Conservation (phyloP, 2,888 invertebrate genomes). For the Drosophila monieri region DNA sequence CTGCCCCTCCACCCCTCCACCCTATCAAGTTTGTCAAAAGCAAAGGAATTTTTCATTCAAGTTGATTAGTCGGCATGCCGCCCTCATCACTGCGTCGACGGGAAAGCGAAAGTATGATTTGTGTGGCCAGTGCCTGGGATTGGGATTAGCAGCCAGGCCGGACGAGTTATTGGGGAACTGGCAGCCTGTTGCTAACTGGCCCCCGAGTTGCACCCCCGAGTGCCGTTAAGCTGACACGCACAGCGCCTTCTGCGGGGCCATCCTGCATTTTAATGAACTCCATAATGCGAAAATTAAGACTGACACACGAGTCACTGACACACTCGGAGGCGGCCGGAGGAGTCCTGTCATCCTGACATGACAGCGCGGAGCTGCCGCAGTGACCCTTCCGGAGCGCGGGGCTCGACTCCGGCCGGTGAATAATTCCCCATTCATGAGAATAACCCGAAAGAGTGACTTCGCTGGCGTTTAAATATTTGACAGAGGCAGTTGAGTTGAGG, state of each 20-base stretch:
- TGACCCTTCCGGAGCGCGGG: too few species aligned
- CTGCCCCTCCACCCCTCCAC: not conserved
- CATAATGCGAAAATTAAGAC: slow-evolving; percentile 77
- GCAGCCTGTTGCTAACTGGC: slow-evolving; percentile 24
- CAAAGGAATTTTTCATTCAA: slow-evolving; percentile 35
- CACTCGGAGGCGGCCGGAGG: not conserved
- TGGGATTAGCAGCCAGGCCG: too few species aligned
- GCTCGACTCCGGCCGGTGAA: slow-evolving; percentile 11
- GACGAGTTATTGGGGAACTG: too few species aligned
- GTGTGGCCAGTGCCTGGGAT: not conserved
- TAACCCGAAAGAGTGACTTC: slow-evolving; percentile 30
- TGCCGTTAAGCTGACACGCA: slow-evolving; percentile 60
- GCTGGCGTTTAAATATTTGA: slow-evolving; percentile 61
- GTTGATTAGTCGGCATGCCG: slow-evolving; percentile 30
- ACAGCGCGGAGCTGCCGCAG: slow-evolving; percentile 7
- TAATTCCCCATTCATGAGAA: slow-evolving; percentile 54
- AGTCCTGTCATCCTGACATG: slow-evolving; percentile 33
- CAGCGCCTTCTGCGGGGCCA: slow-evolving; percentile 27
- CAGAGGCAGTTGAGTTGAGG: slow-evolving; percentile 21
- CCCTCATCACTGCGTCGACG: not conserved
- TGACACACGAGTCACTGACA: slow-evolving; percentile 38
- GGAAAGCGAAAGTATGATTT: slow-evolving; percentile 1
- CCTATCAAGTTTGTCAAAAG: slow-evolving; percentile 33
- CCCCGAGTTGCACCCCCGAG: slow-evolving; percentile 42
- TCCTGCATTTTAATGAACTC: slow-evolving; percentile 75